Evolutionary conservation across 2,797 vertebrate genomes (phyloP).

Genomic region (Ciconia nigra): DNA sequence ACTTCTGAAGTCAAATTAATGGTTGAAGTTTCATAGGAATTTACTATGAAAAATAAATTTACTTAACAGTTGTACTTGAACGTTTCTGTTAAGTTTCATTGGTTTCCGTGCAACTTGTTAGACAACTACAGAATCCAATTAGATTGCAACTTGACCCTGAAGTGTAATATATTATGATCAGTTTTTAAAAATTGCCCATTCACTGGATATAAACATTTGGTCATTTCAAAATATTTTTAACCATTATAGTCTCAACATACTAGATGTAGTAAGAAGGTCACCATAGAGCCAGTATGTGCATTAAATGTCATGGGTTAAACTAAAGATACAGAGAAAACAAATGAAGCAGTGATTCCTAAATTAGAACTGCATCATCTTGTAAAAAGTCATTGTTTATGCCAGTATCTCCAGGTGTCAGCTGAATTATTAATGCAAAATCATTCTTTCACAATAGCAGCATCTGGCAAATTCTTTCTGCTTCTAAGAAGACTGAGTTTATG

Average conservation of each 20-base stretch:
- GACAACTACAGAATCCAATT: neutral
- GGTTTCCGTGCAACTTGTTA: neutral
- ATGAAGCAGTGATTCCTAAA: constrained; percentile 81
- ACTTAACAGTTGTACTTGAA: neutral
- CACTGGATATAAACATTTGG: neutral
- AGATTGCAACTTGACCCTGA: neutral
- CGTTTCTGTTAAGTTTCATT: neutral
- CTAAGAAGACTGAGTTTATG: constrained; percentile 51
- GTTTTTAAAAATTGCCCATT: neutral
- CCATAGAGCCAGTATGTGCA: constrained; percentile 46
- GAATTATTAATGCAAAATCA: constrained; percentile 74
- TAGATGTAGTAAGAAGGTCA: constrained; percentile 66
- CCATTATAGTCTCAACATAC: neutral
- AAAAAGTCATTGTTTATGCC: constrained; percentile 97
- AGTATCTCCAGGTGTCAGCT: constrained; percentile 91
- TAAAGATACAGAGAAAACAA: constrained; percentile 79
- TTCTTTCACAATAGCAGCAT: constrained; percentile 79
- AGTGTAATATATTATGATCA: neutral
- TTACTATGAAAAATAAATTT: neutral
- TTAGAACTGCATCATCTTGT: constrained; percentile 90
- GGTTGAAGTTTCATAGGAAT: neutral
- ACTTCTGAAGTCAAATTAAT: neutral
- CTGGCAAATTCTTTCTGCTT: constrained; percentile 69
- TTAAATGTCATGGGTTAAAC: constrained; percentile 72
- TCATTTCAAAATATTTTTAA: constrained; percentile 9